These are phyloP conservation scores for Sphecodes monilicornis DNA, from an alignment of 2,888 invertebrate genomes.

Conservation along the genomic window DNA sequence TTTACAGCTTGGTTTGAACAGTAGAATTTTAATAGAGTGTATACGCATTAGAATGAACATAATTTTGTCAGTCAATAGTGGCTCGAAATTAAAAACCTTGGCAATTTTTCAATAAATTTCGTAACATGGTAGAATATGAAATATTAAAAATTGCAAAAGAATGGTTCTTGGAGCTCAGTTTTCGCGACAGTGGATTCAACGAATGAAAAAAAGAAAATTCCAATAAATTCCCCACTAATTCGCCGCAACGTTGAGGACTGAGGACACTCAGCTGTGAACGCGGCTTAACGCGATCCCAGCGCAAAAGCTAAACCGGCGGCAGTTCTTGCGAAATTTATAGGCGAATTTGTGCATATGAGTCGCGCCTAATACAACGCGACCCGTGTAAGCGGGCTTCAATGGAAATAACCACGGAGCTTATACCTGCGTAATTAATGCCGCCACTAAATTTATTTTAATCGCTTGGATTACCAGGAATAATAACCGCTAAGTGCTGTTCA, in stretches of 20 bases:
- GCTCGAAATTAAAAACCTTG: too few species aligned
- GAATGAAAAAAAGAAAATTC: background rate
- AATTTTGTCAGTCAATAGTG: too few species aligned
- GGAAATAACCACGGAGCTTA: constrained; percentile 64
- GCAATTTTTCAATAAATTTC: background rate
- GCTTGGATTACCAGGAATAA: constrained; percentile 80
- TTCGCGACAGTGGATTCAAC: background rate
- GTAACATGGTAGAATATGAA: background rate
- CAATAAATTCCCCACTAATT: constrained; percentile 14
- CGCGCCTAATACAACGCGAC: constrained; percentile 56
- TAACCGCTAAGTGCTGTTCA: constrained; percentile 79
- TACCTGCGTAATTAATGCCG: constrained; percentile 77
- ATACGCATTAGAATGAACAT: too few species aligned
- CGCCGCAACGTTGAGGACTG: background rate
- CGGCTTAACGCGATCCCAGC: constrained; percentile 34
- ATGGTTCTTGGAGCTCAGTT: background rate
- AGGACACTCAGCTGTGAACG: constrained; percentile 18
- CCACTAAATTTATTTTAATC: constrained; percentile 82
- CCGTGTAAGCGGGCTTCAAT: constrained; percentile 56
- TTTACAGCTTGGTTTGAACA: too few species aligned
- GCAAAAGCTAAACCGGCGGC: constrained; percentile 18
- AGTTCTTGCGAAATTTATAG: constrained; percentile 61
- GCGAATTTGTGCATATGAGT: constrained; percentile 60
- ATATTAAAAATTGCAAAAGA: background rate
- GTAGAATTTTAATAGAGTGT: too few species aligned